Percentiles rank a stretch among this genome's conserved stretches.
Conservation (phyloP, 1,140 invertebrate species). For the Ips nitidus region DNA sequence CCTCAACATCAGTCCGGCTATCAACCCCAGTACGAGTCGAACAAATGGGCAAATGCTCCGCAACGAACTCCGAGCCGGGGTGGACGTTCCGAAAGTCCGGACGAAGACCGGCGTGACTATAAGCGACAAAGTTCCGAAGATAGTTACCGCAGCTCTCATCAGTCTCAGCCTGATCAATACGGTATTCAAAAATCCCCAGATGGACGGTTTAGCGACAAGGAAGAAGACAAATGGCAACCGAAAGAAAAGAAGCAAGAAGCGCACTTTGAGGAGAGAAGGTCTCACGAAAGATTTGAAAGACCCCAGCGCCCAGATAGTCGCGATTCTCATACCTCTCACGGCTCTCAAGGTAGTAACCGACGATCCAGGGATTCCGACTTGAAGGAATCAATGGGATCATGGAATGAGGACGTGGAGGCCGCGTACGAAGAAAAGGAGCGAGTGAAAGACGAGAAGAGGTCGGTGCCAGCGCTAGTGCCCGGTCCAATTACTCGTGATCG, state of each 20-base stretch:
- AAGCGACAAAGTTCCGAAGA: constrained; percentile 44
- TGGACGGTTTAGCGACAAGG: constrained; percentile 31
- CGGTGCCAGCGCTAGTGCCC: constrained; percentile 60
- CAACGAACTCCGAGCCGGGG: constrained; percentile 21
- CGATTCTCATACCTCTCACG: constrained; percentile 52
- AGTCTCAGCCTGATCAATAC: constrained; percentile 11
- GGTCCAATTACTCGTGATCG: constrained; percentile 65
- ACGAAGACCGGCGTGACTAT: constrained; percentile 42
- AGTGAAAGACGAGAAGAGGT: constrained; percentile 47
- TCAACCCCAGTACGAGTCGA: constrained; percentile 20
- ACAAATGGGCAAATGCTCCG: constrained; percentile 14
- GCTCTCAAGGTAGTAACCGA: constrained; percentile 43
- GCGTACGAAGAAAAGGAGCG: constrained; percentile 56
- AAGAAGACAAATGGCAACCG: constrained; percentile 40
- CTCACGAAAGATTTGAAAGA: constrained; percentile 48
- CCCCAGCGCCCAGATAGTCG: constrained; percentile 64
- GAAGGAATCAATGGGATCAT: constrained; percentile 50
- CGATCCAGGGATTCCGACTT: constrained; percentile 51
- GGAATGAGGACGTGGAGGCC: constrained; percentile 52
- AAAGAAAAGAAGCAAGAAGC: constrained; percentile 27
- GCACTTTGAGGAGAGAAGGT: constrained; percentile 30
- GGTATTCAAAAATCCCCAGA: constrained; percentile 30
- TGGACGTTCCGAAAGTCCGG: constrained; percentile 37
- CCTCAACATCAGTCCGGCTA: constrained; percentile 3
- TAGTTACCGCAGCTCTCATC: constrained; percentile 38